Evolutionary conservation across 2,797 vertebrate species (phyloP), one percentile per base, ranked within the genome.

Genomic region (Melanotaenia nigrans): DNA sequence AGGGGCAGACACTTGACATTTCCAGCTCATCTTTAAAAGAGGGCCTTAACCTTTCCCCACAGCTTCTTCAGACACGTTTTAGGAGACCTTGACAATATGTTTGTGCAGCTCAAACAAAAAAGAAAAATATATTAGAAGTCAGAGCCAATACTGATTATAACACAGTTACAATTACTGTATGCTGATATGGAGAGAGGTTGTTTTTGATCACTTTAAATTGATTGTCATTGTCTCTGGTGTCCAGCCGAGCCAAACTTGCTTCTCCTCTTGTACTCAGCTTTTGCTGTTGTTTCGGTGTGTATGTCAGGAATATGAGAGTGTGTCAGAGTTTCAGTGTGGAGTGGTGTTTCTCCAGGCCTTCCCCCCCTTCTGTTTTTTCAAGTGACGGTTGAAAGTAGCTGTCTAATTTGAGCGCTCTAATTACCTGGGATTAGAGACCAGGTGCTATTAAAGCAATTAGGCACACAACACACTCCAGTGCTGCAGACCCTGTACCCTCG

Each of bases 361-460:
- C 78, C 82, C 86, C 77, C 86, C 83, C 82, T 88, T 91, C 24
- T 51, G 20, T 51, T 51, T 51, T 90, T 94, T 92, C 85, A 92
- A 94, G 90, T 90, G 90, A 92, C 65, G 85, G 89, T 92, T 90
- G 91, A 92, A 94, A 93, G 93, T 92, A 93, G 90, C 90, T 84
- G 92, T 94, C 92, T 93, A 93, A 93, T 94, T 95, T 91, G 83
- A 91, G 86, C 82, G 71, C 87, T 85, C 88, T 95, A 94, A 94
- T 95, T 94, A 94, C 93, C 92, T 91, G 83, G 92, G 92, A 94
- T 94, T 94, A 93, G 90, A 89, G 90, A 92, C 88, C 92, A 94
- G 93, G 94, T 94, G 92, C 91, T 90, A 93, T 95, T 95, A 95
- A 94, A 93, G 94, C 92, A 94, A 94, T 94, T 94, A 93, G 92